Percentiles rank a stretch among this genome's conserved stretches.
phyloP scores from a whole-genome alignment of 2,797 vertebrate species.

The Leucoraja ocellata region DNA sequence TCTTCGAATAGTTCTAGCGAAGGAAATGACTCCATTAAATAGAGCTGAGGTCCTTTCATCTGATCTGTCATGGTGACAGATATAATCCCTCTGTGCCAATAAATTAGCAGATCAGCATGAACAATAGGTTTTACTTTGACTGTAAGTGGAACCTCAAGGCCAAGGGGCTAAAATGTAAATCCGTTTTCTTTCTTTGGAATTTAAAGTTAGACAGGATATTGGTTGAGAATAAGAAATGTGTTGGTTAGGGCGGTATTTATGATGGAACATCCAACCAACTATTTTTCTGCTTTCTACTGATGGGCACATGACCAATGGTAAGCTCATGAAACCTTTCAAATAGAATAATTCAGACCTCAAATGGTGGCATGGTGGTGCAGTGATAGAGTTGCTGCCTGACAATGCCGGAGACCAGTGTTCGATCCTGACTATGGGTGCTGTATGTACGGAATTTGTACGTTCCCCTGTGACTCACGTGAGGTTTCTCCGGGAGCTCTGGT shows the following conservation, averaged over 20 bases:
- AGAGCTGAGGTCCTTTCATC: neutral
- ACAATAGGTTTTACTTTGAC: neutral
- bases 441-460: too few relatives aligned
- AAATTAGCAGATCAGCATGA: neutral
- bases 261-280: too few relatives aligned
- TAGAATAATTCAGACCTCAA: neutral
- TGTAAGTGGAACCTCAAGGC: neutral
- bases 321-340: neutral
- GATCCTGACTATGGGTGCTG: too few relatives aligned
- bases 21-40: neutral
- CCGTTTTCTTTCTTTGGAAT: neutral
- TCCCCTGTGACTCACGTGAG: too few relatives aligned
- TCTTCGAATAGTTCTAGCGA: neutral
- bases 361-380: too few relatives aligned
- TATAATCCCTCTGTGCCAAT: neutral
- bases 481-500: too few relatives aligned
- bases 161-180: neutral
- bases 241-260: neutral
- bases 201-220: neutral
- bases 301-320: neutral
- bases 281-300: too few relatives aligned
- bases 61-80: too few relatives aligned
- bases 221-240: neutral
- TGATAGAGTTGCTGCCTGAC: too few relatives aligned
- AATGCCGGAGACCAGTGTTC: too few relatives aligned